Percentiles rank a stretch among this genome's conserved stretches.
Evolutionary conservation across 1,140 invertebrate genomes (phyloP).

Genomic region (Acromyrmex echinatior): DNA sequence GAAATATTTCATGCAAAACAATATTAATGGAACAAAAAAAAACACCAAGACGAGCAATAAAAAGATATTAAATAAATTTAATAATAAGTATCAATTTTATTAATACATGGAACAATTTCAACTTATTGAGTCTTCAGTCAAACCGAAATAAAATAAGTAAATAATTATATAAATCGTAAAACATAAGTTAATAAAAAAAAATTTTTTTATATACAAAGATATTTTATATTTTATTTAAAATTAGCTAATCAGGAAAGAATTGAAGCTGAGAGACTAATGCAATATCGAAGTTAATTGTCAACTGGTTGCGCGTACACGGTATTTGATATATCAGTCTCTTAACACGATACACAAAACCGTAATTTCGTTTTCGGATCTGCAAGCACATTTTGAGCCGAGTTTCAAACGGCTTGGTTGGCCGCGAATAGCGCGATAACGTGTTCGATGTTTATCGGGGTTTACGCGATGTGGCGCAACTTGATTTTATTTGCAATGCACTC

Average conservation of each 20-base stretch:
- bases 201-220: background rate
- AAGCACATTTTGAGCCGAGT: background rate
- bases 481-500: slow-evolving; percentile 17
- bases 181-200: too few species aligned
- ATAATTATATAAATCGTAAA: too few species aligned
- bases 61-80: too few species aligned
- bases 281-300: background rate
- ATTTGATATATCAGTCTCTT: slow-evolving; percentile 9
- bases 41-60: too few species aligned
- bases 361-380: slow-evolving; percentile 1
- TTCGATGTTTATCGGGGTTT: slow-evolving; percentile 27
- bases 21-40: too few species aligned
- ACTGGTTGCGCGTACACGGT: background rate
- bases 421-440: background rate
- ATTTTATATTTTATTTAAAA: background rate
- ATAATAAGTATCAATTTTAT: too few species aligned
- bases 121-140: too few species aligned
- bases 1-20: background rate
- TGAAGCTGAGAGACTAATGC: background rate
- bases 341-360: background rate
- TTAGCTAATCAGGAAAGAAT: background rate
- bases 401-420: background rate
- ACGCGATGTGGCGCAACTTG: background rate
- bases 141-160: too few species aligned
- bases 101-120: too few species aligned